Evolutionary conservation across 2,797 vertebrate species (phyloP), one percentile per base, ranked within the genome.

Genomic region (Pagetopsis macropterus): DNA sequence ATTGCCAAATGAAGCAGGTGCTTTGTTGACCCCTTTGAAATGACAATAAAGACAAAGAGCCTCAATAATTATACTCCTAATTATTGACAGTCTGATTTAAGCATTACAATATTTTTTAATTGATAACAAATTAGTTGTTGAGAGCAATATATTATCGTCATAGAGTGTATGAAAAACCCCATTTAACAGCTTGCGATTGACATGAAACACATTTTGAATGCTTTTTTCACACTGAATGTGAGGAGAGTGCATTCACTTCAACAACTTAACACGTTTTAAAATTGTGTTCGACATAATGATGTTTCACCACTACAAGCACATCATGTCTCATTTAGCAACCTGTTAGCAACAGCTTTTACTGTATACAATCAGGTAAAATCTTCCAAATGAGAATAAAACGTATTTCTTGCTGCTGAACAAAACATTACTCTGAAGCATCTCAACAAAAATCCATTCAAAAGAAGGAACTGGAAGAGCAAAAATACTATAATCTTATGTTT

Each of bases 21-120:
- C 63, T 57, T 63, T 37, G 5, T 70, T 72, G 15, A 54, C 43
- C 17, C 16, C n/a, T n/a, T n/a, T 4, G 9, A 43, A 58, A 45
- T 44, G 49, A n/a, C 19, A 40, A 15, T 49, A 9, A 41, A 60
- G 56, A 11, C 14, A 15, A 45, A 33, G 15, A 51, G 5, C 46
- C 17, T 54, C n/a, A 33, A 15, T 16, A 44, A 63, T 58, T 16
- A 67, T 3, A 55, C 3, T 21, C 13, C 12, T 58, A 37, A 19
- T 57, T 21, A 65, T n/a, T 49, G 12, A 41, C 10, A 54, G 15
- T 55, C 33, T 55, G 33, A 59, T 75, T 11, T n/a, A 40, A 44
- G 15, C 14, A 5, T 33, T 31, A 12, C 5, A 67, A 9, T 17
- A 40, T 9, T 15, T 33, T 48, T 58, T 41, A 58, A 33, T 66